Evolutionary conservation across 2,888 invertebrate species (phyloP).

Genomic region (Asteroscopus sphinx): DNA sequence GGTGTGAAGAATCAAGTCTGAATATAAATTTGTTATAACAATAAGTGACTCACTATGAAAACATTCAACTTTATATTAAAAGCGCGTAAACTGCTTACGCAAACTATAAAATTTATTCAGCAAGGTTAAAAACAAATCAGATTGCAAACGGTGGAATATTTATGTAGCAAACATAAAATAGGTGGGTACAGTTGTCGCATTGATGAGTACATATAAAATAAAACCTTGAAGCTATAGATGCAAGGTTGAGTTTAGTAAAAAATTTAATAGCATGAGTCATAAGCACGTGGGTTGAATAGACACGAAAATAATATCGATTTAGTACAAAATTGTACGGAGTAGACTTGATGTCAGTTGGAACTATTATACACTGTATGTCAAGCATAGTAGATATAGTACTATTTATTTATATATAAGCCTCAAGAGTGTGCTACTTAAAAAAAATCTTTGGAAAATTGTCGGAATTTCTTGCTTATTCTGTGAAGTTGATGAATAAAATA

Average conservation of each 20-base stretch:
- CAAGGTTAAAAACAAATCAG: conserved; percentile 73
- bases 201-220: conserved; percentile 55
- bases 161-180: conserved; percentile 69
- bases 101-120: conserved; percentile 65
- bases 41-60: conserved; percentile 59
- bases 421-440: conserved; percentile 46
- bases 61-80: conserved; percentile 64
- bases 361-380: conserved; percentile 52
- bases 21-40: conserved; percentile 53
- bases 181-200: conserved; percentile 65
- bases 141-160: conserved; percentile 69
- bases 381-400: conserved; percentile 43
- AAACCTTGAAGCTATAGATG: conserved; percentile 58
- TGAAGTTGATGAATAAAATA: conserved; percentile 3
- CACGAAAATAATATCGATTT: conserved; percentile 79
- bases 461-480: conserved; percentile 12
- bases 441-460: conserved; percentile 15
- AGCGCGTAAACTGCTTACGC: conserved; percentile 63
- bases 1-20: conserved; percentile 51
- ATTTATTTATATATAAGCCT: conserved; percentile 54
- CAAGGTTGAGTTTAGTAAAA: conserved; percentile 67
- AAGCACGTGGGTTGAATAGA: conserved; percentile 66
- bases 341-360: conserved; percentile 53
- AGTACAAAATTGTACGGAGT: conserved; percentile 69
- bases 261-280: conserved; percentile 72